Base-by-base conservation (phyloP, 2,797 vertebrate genomes). In the Anolis apletophallus region DNA sequence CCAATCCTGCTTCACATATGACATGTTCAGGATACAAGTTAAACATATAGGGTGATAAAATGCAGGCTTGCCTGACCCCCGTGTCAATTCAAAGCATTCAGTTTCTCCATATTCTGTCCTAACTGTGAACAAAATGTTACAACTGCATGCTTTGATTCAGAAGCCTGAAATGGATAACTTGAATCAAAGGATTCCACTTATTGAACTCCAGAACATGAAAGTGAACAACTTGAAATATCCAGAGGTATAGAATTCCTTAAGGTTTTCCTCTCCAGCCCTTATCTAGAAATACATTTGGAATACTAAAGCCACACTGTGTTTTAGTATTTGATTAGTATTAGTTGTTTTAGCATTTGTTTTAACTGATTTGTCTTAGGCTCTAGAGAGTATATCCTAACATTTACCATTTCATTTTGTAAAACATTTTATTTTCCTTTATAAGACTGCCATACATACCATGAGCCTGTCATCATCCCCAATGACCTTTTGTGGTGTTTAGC, bases 401-500 rank as follows among this genome's bases (percentile, higher is more conserved):
- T 34, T 7, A 9, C 12, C 82, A 29, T 76, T 88, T 68, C 1
- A 68, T 85, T 90, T 89, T 1, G 26, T 79, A 55, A 81, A 85
- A 1, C 55, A 0, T 26, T 46, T 29, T 55, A 54, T 9, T 11
- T 29, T 10, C 3, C 55, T 40, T 83, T 76, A 76, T 36, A 91
- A 21, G 88, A 82, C 14, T 69, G 32, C 34, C n/a, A 82, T 61
- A 89, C 86, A 59, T 67, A 72, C 82, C 23, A 0, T 12, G 83
- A 1, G 84, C 3, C 11, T 40, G 19, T 9, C 87, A 76, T 32
- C 59, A 23, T 68, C 69, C 46, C 36, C 61, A 54, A 7, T 0
- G 88, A 71, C 52, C 11, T 89, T 77, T 92, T 80, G 67, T 92
- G 91, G 87, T 74, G 6, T 6, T n/a, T n/a, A n/a, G n/a, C n/a